Percentiles rank a stretch among this genome's conserved stretches.
Evolutionary conservation across 2,888 invertebrate species (phyloP).

Genomic region (Notodonta ziczac): DNA sequence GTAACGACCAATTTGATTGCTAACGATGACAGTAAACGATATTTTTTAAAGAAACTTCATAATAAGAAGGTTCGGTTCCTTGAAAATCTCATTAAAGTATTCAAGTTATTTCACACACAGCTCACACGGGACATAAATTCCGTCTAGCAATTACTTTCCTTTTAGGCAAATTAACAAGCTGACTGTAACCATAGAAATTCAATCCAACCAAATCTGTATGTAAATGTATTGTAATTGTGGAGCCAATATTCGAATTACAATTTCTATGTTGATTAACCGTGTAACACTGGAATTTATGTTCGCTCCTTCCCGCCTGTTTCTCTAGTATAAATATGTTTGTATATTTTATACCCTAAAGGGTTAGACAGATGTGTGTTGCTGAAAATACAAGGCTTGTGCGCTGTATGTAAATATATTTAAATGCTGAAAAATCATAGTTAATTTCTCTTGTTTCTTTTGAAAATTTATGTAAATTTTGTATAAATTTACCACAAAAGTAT

Average conservation of each 20-base stretch:
- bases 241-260: constrained; percentile 76
- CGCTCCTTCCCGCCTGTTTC: constrained; percentile 51
- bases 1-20: constrained; percentile 11
- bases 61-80: constrained; percentile 14
- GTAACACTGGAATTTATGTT: constrained; percentile 64
- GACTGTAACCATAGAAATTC: constrained; percentile 69
- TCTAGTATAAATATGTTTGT: constrained; percentile 72
- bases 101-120: constrained; percentile 32
- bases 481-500: not conserved
- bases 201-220: constrained; percentile 80
- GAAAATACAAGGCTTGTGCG: constrained; percentile 4
- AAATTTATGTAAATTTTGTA: not conserved
- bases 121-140: constrained; percentile 59
- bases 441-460: not conserved
- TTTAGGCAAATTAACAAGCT: constrained; percentile 80
- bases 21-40: constrained; percentile 18
- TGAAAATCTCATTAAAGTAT: constrained; percentile 26
- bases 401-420: not conserved
- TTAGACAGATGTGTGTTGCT: constrained; percentile 28
- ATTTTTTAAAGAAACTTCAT: constrained; percentile 11
- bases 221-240: constrained; percentile 79
- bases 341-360: constrained; percentile 40
- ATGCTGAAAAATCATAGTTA: constrained; percentile 1
- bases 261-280: constrained; percentile 73
- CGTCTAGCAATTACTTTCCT: constrained; percentile 75